Evolutionary conservation across 1,140 invertebrate species (phyloP), one percentile per base, ranked within the genome.

Genomic region (Theocolax elegans): DNA sequence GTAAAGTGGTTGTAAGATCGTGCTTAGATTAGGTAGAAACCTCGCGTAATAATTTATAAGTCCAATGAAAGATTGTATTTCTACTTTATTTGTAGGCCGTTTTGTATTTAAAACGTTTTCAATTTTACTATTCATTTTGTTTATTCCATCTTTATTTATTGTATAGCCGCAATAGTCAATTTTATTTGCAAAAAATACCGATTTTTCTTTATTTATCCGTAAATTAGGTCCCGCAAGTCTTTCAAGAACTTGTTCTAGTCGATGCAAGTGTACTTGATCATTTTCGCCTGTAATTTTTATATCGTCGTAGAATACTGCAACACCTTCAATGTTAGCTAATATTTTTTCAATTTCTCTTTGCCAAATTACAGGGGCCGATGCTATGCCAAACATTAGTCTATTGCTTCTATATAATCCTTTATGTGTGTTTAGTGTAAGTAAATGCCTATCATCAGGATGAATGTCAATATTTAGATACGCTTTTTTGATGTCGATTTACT

Each of bases 21-120:
- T 38, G 19, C 27, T 19, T 9, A 17, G 3, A 35, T 58, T 19
- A 17, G 7, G 10, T 6, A 58, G 31, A 21, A 58, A 58, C 12
- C 54, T 76, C 2, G 79, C 71, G 74, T 88, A 88, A 74, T 84
- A 89, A 31, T 80, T 81, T 4, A 83, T 76, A 71, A 88, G 76
- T 4, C 86, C 86, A 3, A 88, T 66, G 69, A 88, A 88, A 8
- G 74, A 58, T 74, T 82, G 75, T 0, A 87, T 67, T 71, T 83
- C 79, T 8, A 73, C 75, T 3, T 76, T 75, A 67, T 81, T 82
- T 40, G 9, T 2, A n/a, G 54, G 54, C 15, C 13, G 8, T 7
- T 25, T 25, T 29, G 35, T 58, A 35, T 58, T 38, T 38, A 4
- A 12, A 13, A 58, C 31, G 4, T 25, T 29, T n/a, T 58, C 15